Base-by-base conservation (phyloP, 2,888 invertebrate genomes). In the Synergus japonicus region DNA sequence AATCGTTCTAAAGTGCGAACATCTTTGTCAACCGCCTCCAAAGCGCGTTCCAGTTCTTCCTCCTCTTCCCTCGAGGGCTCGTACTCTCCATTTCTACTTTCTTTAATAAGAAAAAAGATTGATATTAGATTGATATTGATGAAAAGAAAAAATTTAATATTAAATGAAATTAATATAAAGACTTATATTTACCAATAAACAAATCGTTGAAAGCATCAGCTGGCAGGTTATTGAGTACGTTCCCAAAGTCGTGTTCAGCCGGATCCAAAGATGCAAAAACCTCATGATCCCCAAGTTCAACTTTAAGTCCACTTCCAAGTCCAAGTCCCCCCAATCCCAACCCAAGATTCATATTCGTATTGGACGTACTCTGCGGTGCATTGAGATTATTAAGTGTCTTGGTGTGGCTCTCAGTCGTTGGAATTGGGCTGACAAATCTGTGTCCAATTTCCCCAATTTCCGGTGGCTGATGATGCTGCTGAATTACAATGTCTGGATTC, bases 41-140 rank as follows among this genome's bases (percentile, higher is more conserved):
- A 92, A 10, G 97, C 97, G 81, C 97, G 95, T 90, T 97, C 97
- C 87, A 98, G 92, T 91, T 97, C 97, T 85, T 97, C 97, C 54
- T 97, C 96, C 92, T 98, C 97, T 89, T 97, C 97, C 90, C 95
- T 94, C 76, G 95, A 94, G 58, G 95, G 95, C 87, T 95, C 94
- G 87, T 95, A 95, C 84, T 95, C 95, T n/a, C 95, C 95, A 90
- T 95, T 95, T 91, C 95, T 95, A 90, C 95, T 95, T 88, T 94
- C 95, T 95, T 87, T 81, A 85, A 83, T 76, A 64, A 43, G 0
- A 82, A 65, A 76, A 78, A 54, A 67, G 58, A 65, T 37, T 37
- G 5, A 37, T 37, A 37, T 5, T 37, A 37, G 22, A 22, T 22
- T 29, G 1, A 29, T 29, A 1, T 29, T 29, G 2, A 1, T 29